Base-by-base conservation (phyloP, 2,888 invertebrate genomes). In the Steinernema carpocapsae region DNA sequence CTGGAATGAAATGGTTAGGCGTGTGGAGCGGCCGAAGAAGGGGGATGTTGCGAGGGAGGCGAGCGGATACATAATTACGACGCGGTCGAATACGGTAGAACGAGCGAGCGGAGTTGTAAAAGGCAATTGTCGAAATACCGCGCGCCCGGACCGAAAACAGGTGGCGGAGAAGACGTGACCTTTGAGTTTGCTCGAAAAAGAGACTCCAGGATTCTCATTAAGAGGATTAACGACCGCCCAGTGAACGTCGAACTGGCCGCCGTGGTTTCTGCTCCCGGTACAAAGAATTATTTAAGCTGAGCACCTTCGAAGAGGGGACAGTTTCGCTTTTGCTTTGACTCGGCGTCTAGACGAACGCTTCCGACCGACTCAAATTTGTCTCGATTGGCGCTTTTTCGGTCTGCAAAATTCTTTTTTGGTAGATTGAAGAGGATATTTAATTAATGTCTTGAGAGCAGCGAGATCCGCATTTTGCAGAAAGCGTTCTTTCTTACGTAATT, bases 21-120 rank as follows among this genome's bases (percentile, higher is more conserved):
- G 17, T 10, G 19, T n/a, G 51, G 43, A 43, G 51, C 51, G 51
- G 19, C 51, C 19, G 17, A 19, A 19, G 51, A 51, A 51, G 19
- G 51, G 19, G 19, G 19, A 51, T 51, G 51, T 51, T 51, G 51
- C 51, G 14, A 19, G 19, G 6, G 7, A 6, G 51, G 19, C 51
- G 51, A 51, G 51, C 51, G 56, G 56, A 24, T 10, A 56, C 56
- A 56, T 56, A 56, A 56, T 56, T 56, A 56, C 56, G 56, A 56
- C 26, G 56, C 26, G n/a, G n/a, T n/a, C n/a, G 56, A 24, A 6
- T 10, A 56, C 56, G 56, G 56, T 24, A 24, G 26, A 14, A 24
- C 56, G 24, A 26, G 6, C 6, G 26, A 24, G 56, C 12, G n/a
- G 26, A 26, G 56, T 26, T 56, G 56, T 56, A 56, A 56, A 56